Evolutionary conservation across 2,113 vertebrate genomes (phyloP).

Genomic region (Calyptomena viridis): DNA sequence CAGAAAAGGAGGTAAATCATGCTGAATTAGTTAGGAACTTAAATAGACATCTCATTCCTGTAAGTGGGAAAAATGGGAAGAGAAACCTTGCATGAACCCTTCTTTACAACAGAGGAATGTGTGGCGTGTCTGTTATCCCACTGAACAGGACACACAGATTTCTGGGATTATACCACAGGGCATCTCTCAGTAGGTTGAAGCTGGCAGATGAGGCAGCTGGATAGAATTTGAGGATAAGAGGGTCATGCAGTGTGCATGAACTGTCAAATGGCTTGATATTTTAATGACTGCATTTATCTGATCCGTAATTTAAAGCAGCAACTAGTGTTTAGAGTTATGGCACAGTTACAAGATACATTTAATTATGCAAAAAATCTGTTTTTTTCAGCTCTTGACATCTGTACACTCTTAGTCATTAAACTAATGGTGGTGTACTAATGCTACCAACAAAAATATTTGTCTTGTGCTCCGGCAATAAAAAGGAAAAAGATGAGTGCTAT

Average conservation of each 20-base stretch:
- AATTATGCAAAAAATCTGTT: neutral
- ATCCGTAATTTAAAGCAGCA: neutral
- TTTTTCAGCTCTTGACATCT: conserved; percentile 15
- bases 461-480: neutral
- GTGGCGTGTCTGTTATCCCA: neutral
- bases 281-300: neutral
- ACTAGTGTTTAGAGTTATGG: neutral
- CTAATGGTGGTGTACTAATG: conserved; percentile 32
- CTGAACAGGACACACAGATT: neutral
- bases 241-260: neutral
- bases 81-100: neutral
- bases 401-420: conserved; percentile 10
- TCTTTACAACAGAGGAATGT: rapidly evolving
- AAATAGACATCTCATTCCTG: neutral
- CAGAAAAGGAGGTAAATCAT: neutral
- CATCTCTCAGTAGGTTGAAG: neutral
- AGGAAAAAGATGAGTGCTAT: neutral
- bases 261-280: neutral
- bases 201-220: neutral
- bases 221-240: neutral
- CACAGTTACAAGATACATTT: neutral
- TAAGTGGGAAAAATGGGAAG: neutral
- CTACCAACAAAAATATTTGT: neutral
- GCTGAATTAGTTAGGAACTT: neutral
- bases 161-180: neutral